These are phyloP conservation scores for Hirtodrosophila histrioides DNA, from an alignment of 2,888 invertebrate genomes.

Conservation along the genomic window DNA sequence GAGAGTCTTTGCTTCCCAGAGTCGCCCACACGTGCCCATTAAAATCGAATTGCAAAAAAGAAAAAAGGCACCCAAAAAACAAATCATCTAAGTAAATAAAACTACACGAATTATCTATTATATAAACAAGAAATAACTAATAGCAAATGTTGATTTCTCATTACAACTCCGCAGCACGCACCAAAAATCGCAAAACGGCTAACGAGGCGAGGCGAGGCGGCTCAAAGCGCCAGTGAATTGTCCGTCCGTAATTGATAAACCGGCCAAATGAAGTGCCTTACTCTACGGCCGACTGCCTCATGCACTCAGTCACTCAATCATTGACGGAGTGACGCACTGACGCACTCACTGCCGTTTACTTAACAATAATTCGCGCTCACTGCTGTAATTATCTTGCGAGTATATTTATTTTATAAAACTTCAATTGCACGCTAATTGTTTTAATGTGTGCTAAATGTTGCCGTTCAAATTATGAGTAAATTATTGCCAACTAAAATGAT, in stretches of 20 bases:
- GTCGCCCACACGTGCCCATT: conserved; percentile 59
- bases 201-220: conserved; percentile 73
- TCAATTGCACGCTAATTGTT: conserved; percentile 65
- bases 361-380: conserved; percentile 49
- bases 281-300: conserved; percentile 9
- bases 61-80: background rate
- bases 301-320: conserved; percentile 18
- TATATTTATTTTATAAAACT: conserved; percentile 20
- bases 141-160: conserved; percentile 61
- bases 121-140: conserved; percentile 58
- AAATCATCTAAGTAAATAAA: conserved; percentile 12
- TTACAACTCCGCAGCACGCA: conserved; percentile 53
- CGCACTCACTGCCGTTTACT: conserved; percentile 46
- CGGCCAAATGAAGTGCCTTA: conserved; percentile 60
- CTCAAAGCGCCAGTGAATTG: conserved; percentile 60
- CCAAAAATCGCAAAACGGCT: conserved; percentile 45
- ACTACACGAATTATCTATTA: conserved; percentile 54
- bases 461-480: conserved; percentile 22
- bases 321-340: conserved; percentile 22
- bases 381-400: conserved; percentile 23
- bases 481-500: conserved; percentile 25
- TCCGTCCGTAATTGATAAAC: conserved; percentile 70
- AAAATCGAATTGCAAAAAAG: conserved; percentile 30
- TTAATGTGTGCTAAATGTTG: conserved; percentile 53
- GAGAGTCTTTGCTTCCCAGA: conserved; percentile 27